Conservation (phyloP, 2,113 vertebrate genomes). For the Anarhynchus alexandrinus region DNA sequence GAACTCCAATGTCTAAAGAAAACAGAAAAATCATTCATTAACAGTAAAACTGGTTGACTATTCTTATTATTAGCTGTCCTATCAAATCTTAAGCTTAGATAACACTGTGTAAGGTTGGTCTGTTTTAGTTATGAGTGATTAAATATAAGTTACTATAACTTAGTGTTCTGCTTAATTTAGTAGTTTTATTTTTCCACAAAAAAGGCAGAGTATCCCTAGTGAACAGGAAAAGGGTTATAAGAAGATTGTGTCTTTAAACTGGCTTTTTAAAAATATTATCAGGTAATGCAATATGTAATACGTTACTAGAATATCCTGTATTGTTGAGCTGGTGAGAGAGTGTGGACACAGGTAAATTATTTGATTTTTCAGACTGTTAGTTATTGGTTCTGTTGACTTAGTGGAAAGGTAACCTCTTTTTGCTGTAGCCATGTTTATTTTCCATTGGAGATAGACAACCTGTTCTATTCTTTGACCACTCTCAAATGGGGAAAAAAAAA, state of each 20-base stretch:
- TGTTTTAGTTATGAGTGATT: slow-evolving; percentile 6
- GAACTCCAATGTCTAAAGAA: background rate
- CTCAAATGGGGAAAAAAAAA: background rate
- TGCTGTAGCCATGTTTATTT: background rate
- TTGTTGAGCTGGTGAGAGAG: background rate
- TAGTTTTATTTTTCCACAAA: slow-evolving; percentile 21
- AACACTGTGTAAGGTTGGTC: background rate
- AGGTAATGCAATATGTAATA: slow-evolving; percentile 20
- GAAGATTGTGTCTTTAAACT: slow-evolving; percentile 10
- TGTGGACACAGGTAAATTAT: background rate
- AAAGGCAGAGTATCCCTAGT: background rate
- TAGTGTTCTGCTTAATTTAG: background rate
- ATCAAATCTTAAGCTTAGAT: slow-evolving; percentile 14
- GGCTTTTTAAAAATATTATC: background rate
- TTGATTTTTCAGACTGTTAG: background rate
- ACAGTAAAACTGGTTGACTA: slow-evolving; percentile 19
- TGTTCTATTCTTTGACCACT: background rate
- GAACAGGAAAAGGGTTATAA: slow-evolving; percentile 1
- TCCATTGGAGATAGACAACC: background rate
- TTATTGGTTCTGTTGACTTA: background rate
- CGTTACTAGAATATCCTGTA: background rate
- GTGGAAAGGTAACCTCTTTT: background rate
- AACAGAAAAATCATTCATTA: slow-evolving; percentile 7
- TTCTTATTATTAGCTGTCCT: slow-evolving; percentile 31
- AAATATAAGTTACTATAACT: background rate